A percentile compares a stretch with the other conserved stretches of the same genome.
Conservation (phyloP, 2,888 invertebrate species). For the Erebia epiphron region DNA sequence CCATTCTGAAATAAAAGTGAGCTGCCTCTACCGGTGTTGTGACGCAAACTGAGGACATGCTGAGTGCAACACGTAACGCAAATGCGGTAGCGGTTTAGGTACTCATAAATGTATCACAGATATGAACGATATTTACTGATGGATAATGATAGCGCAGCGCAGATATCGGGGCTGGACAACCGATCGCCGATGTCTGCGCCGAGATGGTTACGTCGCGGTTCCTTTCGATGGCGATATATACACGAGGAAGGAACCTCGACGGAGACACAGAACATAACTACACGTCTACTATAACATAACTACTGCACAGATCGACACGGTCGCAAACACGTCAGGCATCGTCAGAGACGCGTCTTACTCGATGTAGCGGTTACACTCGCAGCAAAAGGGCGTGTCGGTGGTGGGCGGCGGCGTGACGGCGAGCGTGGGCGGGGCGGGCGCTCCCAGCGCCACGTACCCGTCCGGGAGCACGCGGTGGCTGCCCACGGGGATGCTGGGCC, state of each 20-base stretch:
- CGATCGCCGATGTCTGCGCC: slow-evolving; percentile 27
- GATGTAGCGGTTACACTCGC: slow-evolving; percentile 93
- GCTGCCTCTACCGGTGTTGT: slow-evolving; percentile 52
- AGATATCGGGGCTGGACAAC: slow-evolving; percentile 12
- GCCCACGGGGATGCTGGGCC: slow-evolving; percentile 80
- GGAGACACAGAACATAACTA: slow-evolving; percentile 33
- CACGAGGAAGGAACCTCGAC: slow-evolving; percentile 51
- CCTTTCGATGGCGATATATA: slow-evolving; percentile 35
- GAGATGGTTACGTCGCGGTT: slow-evolving; percentile 34
- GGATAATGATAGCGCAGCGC: slow-evolving; percentile 27
- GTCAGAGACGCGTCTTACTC: slow-evolving; percentile 87
- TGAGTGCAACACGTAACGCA: slow-evolving; percentile 46
- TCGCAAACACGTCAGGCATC: slow-evolving; percentile 79
- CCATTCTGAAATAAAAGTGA: slow-evolving; percentile 60
- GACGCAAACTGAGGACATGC: slow-evolving; percentile 63
- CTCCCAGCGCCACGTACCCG: slow-evolving; percentile 77
- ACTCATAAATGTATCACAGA: slow-evolving; percentile 32
- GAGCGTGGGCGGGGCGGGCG: slow-evolving; percentile 53
- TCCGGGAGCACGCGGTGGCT: slow-evolving; percentile 78
- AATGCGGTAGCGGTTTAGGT: slow-evolving; percentile 8
- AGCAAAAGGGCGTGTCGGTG: slow-evolving; percentile 87
- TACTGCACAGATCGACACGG: slow-evolving; percentile 80
- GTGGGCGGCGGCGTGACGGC: slow-evolving; percentile 73
- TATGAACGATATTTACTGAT: slow-evolving; percentile 53
- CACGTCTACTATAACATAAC: slow-evolving; percentile 60